These are phyloP conservation scores for Oncorhynchus masou DNA, from an alignment of 2,113 vertebrate genomes.

Conservation along the genomic window DNA sequence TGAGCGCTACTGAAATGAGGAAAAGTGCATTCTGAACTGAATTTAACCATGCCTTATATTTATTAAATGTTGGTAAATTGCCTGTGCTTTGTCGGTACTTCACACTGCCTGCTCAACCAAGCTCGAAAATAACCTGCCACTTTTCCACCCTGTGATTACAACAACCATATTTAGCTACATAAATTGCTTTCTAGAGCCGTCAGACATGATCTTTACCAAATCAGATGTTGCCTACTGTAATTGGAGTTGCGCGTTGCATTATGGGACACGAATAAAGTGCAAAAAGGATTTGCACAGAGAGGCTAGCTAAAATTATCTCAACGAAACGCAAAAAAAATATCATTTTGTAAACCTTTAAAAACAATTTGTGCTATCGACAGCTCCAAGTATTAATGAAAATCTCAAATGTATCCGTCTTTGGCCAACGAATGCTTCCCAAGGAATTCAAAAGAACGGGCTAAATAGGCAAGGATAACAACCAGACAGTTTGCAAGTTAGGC, in stretches of 20 bases:
- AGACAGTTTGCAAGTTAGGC: slow-evolving; percentile 15
- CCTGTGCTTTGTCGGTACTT: no score
- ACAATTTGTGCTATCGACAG: slow-evolving; percentile 24
- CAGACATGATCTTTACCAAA: no score
- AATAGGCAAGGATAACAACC: slow-evolving; percentile 48
- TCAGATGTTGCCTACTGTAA: no score
- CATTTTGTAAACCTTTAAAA: slow-evolving; percentile 30
- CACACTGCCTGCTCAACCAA: no score
- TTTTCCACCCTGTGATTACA: no score
- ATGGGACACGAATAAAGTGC: slow-evolving; percentile 82
- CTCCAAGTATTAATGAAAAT: slow-evolving; percentile 6
- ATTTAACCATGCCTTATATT: no score
- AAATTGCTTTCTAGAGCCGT: no score
- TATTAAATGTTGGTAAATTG: no score
- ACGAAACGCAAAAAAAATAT: slow-evolving; percentile 42
- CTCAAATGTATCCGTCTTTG: slow-evolving; percentile 26
- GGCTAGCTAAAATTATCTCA: slow-evolving; percentile 27
- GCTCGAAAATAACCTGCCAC: no score
- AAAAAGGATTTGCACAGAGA: slow-evolving; percentile 55
- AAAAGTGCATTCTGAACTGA: no score
- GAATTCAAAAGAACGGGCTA: slow-evolving; percentile 58
- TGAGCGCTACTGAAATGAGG: no score
- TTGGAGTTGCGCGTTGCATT: slow-evolving; percentile 74
- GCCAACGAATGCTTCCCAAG: slow-evolving; percentile 44
- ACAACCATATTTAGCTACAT: no score